These are phyloP conservation scores for Bergia sp. DNA, from an alignment of 92 coral and sea anemone species.

Conservation along the genomic window DNA sequence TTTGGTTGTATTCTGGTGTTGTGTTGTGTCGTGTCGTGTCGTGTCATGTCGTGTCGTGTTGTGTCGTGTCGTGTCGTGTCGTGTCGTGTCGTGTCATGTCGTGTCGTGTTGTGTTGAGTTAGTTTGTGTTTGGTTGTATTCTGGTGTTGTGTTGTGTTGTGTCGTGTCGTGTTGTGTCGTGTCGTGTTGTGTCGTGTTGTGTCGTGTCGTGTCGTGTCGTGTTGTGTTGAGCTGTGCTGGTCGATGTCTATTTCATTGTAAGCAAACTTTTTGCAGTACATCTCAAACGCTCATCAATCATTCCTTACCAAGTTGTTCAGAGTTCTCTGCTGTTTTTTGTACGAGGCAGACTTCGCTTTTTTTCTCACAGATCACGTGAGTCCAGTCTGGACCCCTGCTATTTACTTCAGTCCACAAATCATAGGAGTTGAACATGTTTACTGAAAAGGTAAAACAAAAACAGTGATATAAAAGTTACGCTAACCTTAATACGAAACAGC, in stretches of 20 bases:
- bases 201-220: neutral
- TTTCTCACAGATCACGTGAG: neutral
- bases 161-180: neutral
- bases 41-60: too few relatives aligned
- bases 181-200: neutral
- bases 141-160: too few relatives aligned
- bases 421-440: neutral
- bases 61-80: neutral
- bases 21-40: too few relatives aligned
- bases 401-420: neutral
- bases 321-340: neutral
- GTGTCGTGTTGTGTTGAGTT: neutral
- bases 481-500: too few relatives aligned
- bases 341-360: neutral
- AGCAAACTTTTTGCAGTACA: neutral
- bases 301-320: neutral
- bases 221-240: neutral
- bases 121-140: too few relatives aligned
- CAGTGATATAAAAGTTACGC: neutral
- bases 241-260: too few relatives aligned
- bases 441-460: neutral
- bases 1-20: too few relatives aligned
- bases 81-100: neutral
- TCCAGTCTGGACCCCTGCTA: constrained; percentile 6
- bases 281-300: neutral